Percentiles rank a stretch among this genome's conserved stretches.
phyloP scores from a whole-genome alignment of 2,888 invertebrate genomes.

The Drosophila prostipennis region DNA sequence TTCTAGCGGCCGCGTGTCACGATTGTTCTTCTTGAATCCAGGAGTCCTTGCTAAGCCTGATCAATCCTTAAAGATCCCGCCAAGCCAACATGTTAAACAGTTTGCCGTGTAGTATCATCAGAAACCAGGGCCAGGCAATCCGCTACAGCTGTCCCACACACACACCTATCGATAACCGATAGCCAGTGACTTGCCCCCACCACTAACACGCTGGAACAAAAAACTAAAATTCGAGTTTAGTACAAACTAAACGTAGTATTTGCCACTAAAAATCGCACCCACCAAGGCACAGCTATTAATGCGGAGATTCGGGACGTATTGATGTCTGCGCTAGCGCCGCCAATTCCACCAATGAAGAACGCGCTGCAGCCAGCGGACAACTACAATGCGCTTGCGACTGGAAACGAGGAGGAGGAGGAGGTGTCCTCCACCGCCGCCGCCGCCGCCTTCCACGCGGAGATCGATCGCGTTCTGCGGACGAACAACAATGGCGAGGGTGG shows the following conservation, averaged over 20 bases:
- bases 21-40: background rate
- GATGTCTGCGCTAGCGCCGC: conserved; percentile 44
- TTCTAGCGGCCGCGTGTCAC: background rate
- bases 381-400: conserved; percentile 29
- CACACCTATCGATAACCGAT: conserved; percentile 12
- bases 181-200: conserved; percentile 2
- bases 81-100: background rate
- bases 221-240: background rate
- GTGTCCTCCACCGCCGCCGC: conserved; percentile 6
- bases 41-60: background rate
- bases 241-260: background rate
- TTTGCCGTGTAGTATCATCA: background rate
- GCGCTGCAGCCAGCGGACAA: conserved; percentile 33
- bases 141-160: background rate
- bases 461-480: conserved; percentile 22
- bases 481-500: conserved; percentile 1
- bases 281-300: conserved; percentile 2
- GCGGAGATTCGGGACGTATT: background rate
- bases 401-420: conserved; percentile 54
- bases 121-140: background rate
- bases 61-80: too few relatives aligned
- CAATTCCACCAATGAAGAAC: conserved; percentile 56
- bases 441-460: conserved; percentile 28
- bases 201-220: conserved; percentile 26
- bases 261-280: background rate